These are phyloP conservation scores for human DNA, from an alignment of 2,113 vertebrate genomes.

Conservation along the genomic window DNA sequence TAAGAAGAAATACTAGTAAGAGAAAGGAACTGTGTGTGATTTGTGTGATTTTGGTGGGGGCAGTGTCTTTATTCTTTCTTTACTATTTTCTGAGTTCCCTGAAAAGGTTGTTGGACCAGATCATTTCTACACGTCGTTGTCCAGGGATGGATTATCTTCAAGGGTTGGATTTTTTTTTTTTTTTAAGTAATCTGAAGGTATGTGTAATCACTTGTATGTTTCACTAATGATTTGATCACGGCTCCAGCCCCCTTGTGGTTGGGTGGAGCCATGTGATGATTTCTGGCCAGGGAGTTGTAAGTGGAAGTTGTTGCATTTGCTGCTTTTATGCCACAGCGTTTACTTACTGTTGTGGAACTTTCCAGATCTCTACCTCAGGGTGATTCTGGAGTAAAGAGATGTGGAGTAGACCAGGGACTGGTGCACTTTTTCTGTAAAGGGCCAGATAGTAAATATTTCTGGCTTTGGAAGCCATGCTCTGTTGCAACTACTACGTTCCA, in stretches of 20 bases:
- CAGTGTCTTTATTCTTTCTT: neutral
- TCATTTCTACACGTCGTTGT: neutral
- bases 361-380: neutral
- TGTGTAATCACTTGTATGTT: accelerated
- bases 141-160: neutral
- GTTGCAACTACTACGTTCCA: accelerated
- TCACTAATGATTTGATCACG: accelerated
- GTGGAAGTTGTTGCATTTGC: neutral
- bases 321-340: neutral
- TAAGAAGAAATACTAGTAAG: neutral
- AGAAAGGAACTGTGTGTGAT: neutral
- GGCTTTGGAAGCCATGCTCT: accelerated
- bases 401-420: no score
- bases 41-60: no score
- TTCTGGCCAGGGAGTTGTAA: neutral
- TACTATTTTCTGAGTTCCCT: neutral
- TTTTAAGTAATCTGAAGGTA: neutral
- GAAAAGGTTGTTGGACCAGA: neutral
- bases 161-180: neutral
- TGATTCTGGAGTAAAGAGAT: neutral
- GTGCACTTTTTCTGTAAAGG: neutral
- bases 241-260: neutral
- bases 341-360: neutral
- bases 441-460: neutral
- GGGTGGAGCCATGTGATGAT: neutral